A percentile compares a stretch with the other conserved stretches of the same genome.
These are phyloP conservation scores for Stramonita haemastoma DNA, from an alignment of 2,888 invertebrate genomes.

Conservation along the genomic window DNA sequence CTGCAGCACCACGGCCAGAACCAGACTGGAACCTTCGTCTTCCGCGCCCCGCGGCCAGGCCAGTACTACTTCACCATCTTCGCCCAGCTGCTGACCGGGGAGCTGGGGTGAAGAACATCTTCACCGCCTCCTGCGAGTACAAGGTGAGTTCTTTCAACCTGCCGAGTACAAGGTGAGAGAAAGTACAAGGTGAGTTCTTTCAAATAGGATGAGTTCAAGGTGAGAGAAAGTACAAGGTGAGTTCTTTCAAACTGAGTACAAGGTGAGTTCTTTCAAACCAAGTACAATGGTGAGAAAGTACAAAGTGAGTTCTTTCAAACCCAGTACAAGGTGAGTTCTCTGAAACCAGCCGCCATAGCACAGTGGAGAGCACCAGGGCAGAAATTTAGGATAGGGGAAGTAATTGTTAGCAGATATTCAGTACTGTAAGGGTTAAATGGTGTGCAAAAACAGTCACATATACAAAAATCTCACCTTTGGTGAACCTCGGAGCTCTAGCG, in stretches of 20 bases:
- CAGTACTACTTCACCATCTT: constrained; percentile 77
- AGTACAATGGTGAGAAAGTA: no score
- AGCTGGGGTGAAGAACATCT: constrained; percentile 76
- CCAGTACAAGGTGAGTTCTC: constrained; percentile 69
- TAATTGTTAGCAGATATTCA: no score
- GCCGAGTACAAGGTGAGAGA: no score
- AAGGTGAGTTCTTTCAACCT: constrained; percentile 57
- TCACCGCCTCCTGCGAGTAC: constrained; percentile 77
- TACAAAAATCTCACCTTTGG: no score
- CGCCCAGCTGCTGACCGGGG: constrained; percentile 74
- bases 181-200: constrained; percentile 70
- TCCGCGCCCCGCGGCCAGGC: constrained; percentile 62
- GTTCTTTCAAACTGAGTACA: constrained; percentile 68
- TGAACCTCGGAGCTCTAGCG: no score
- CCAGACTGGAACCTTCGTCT: constrained; percentile 74
- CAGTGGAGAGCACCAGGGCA: no score
- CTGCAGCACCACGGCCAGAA: constrained; percentile 75
- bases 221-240: constrained; percentile 76
- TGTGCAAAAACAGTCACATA: no score
- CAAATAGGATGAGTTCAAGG: no score
- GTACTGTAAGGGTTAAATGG: no score
- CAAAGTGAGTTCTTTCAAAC: constrained; percentile 58
- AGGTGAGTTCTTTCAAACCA: constrained; percentile 53
- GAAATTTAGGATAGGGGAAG: no score
- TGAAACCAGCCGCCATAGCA: background rate